Evolutionary conservation across 1,140 invertebrate genomes (phyloP).

Genomic region (Hyposmocoma kahamanoa): DNA sequence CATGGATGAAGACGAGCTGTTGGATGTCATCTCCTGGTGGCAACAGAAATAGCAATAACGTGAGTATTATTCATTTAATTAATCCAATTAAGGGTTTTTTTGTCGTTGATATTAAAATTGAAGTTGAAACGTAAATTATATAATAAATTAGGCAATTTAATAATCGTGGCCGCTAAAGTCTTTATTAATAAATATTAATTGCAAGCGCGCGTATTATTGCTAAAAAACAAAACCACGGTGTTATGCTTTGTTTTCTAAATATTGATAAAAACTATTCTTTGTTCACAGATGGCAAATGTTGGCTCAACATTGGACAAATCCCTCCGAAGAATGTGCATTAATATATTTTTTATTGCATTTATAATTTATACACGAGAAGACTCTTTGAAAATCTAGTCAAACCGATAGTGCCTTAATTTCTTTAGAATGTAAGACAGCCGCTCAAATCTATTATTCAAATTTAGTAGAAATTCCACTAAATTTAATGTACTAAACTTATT

Average conservation of each 20-base stretch:
- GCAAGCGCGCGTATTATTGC: too few relatives aligned
- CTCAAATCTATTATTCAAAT: too few relatives aligned
- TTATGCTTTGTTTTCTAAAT: too few relatives aligned
- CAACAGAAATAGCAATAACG: slow-evolving; percentile 75
- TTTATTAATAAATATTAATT: too few relatives aligned
- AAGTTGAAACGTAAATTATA: too few relatives aligned
- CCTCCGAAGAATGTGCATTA: slow-evolving; percentile 54
- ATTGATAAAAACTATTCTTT: too few relatives aligned
- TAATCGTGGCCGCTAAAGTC: too few relatives aligned
- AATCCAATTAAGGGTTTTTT: neutral
- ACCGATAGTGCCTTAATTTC: slow-evolving; percentile 56
- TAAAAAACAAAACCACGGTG: too few relatives aligned
- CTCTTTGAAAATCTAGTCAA: slow-evolving; percentile 66
- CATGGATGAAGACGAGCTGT: slow-evolving; percentile 85
- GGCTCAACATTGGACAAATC: slow-evolving; percentile 42
- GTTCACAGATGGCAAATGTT: slow-evolving; percentile 36
- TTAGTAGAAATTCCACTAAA: too few relatives aligned
- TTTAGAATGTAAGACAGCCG: slow-evolving; percentile 25
- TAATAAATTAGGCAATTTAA: slow-evolving; percentile 1
- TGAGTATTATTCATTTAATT: slow-evolving; percentile 30
- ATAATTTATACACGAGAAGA: slow-evolving; percentile 60
- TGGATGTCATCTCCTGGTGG: slow-evolving; percentile 91
- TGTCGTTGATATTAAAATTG: too few relatives aligned
- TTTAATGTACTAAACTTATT: too few relatives aligned
- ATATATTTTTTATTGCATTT: slow-evolving; percentile 28